These are phyloP conservation scores for Siphamia tubifer DNA, from an alignment of 2,113 vertebrate genomes.

Conservation along the genomic window DNA sequence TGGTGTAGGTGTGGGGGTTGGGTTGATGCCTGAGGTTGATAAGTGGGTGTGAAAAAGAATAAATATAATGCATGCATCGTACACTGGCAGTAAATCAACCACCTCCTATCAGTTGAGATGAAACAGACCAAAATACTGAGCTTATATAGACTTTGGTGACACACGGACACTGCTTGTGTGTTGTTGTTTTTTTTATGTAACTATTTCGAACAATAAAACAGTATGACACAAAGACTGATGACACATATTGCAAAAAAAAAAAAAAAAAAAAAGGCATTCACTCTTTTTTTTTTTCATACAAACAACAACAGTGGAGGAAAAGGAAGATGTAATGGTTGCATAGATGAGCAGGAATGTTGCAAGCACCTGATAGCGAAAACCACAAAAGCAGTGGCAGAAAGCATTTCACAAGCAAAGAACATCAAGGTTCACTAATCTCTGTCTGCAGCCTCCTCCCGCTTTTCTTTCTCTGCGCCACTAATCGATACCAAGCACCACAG, in stretches of 20 bases:
- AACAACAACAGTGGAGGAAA: not conserved
- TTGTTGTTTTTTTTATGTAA: not conserved
- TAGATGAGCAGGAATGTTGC: not conserved
- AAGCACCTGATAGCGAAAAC: not conserved
- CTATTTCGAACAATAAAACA: not conserved
- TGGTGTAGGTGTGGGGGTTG: not conserved
- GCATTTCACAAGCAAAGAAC: constrained; percentile 19
- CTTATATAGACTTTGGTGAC: not conserved
- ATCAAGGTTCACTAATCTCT: constrained; percentile 46
- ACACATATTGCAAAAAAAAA: not conserved
- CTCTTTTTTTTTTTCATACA: not conserved
- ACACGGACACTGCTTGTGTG: not conserved
- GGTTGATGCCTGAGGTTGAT: not conserved
- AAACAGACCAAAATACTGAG: not conserved
- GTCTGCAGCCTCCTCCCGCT: constrained; percentile 36
- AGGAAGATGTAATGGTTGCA: not conserved
- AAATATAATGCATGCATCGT: not conserved
- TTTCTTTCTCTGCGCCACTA: constrained; percentile 20
- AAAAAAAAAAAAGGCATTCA: not conserved
- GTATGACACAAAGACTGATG: not conserved
- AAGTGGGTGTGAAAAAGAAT: not conserved
- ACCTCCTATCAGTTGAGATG: not conserved
- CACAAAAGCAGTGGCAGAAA: constrained; percentile 7
- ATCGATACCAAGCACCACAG: constrained; percentile 61
- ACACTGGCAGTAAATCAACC: constrained; percentile 3